These are phyloP conservation scores for Zhengitettix transpicula DNA, from an alignment of 2,888 invertebrate species.

Conservation along the genomic window DNA sequence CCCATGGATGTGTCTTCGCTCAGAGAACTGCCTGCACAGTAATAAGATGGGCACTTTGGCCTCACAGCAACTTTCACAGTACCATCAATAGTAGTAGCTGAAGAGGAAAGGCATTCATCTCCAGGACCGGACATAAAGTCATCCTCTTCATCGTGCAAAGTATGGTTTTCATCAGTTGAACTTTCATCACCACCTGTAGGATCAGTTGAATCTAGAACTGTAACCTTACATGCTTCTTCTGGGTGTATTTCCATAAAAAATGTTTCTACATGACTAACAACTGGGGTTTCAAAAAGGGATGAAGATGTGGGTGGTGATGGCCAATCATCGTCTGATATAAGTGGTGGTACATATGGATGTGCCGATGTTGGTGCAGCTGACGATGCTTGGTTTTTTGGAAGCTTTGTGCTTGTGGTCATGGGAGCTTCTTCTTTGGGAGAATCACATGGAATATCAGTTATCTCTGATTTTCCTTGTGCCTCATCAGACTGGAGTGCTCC, in stretches of 20 bases:
- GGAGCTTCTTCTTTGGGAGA: neutral
- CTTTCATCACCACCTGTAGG: constrained; percentile 39
- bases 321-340: constrained; percentile 62
- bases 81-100: constrained; percentile 61
- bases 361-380: constrained; percentile 9
- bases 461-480: constrained; percentile 12
- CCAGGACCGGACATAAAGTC: constrained; percentile 26
- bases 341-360: constrained; percentile 41
- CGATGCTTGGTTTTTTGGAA: neutral
- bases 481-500: neutral
- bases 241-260: constrained; percentile 62
- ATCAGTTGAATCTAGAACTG: constrained; percentile 47
- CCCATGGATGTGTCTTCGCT: constrained; percentile 78
- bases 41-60: constrained; percentile 31
- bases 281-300: constrained; percentile 48
- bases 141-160: constrained; percentile 38
- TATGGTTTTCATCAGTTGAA: constrained; percentile 49
- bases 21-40: constrained; percentile 44
- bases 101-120: constrained; percentile 25
- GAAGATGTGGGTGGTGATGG: constrained; percentile 57
- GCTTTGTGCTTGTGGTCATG: constrained; percentile 7
- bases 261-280: constrained; percentile 61
- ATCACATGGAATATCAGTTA: neutral
- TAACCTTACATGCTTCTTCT: constrained; percentile 61
- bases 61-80: constrained; percentile 65